These are phyloP conservation scores for Syrphus vitripennis DNA, from an alignment of 2,888 invertebrate species.

Conservation along the genomic window DNA sequence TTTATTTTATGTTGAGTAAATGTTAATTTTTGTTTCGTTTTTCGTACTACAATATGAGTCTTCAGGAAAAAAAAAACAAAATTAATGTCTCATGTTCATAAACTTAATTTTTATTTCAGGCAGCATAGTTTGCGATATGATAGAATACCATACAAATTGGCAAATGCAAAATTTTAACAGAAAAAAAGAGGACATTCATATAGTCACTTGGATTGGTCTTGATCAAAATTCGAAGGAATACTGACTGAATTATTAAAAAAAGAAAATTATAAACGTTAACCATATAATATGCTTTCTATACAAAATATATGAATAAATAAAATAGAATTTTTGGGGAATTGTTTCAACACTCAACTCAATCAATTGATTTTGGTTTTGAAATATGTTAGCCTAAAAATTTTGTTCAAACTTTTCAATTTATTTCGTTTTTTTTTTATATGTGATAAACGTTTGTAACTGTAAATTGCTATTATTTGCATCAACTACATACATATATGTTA, in stretches of 20 bases:
- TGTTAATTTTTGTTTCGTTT: background rate
- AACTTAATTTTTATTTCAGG: slow-evolving; percentile 4
- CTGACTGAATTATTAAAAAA: slow-evolving; percentile 3
- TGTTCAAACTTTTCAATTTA: background rate
- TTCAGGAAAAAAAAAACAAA: background rate
- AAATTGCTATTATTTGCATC: background rate
- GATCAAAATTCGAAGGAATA: slow-evolving; percentile 11
- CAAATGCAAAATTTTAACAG: background rate
- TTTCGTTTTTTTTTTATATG: background rate
- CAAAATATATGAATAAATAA: background rate
- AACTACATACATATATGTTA: background rate
- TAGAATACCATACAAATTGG: background rate
- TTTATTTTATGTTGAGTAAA: background rate
- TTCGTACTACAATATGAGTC: background rate
- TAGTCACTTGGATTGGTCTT: background rate
- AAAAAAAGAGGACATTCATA: background rate
- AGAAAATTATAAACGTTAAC: background rate
- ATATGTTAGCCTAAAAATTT: background rate
- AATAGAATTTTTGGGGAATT: background rate
- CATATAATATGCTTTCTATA: background rate
- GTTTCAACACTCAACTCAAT: background rate
- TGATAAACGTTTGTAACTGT: background rate
- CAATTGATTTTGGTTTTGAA: background rate
- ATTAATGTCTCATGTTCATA: background rate
- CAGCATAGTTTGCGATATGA: background rate